Conservation (phyloP, 1,140 invertebrate species). For the Helicoverpa zea region DNA sequence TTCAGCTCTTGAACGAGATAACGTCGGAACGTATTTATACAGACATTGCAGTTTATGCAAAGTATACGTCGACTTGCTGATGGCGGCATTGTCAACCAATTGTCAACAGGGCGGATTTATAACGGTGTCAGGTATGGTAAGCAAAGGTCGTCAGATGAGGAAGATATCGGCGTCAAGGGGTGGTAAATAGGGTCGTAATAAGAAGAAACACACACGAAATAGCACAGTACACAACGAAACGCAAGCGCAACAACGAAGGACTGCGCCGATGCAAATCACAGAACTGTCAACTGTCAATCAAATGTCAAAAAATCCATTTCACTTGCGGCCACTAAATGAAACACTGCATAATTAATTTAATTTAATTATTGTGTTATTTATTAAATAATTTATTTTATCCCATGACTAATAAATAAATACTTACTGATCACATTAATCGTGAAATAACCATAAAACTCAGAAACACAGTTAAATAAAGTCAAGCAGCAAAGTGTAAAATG, state of each 20-base stretch:
- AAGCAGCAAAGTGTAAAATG: neutral
- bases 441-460: too few species aligned
- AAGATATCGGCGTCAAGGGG: constrained; percentile 19
- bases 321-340: neutral
- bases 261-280: constrained; percentile 10
- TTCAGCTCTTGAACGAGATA: too few species aligned
- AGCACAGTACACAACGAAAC: too few species aligned
- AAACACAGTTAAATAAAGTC: too few species aligned
- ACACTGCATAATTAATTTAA: constrained; percentile 4
- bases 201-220: neutral
- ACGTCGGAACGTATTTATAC: constrained; percentile 17
- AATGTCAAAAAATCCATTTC: too few species aligned
- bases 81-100: neutral
- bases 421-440: too few species aligned
- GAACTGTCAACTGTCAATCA: neutral
- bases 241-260: neutral
- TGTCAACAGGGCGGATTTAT: constrained; percentile 9
- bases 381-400: too few species aligned
- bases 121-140: constrained; percentile 12
- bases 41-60: constrained; percentile 20
- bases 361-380: neutral
- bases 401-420: too few species aligned
- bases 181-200: constrained; percentile 21
- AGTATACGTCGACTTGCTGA: constrained; percentile 26
- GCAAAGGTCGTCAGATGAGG: constrained; percentile 14